Evolutionary conservation across 1,140 invertebrate species (phyloP), one percentile per base, ranked within the genome.

Genomic region (Eriosoma lanigerum): DNA sequence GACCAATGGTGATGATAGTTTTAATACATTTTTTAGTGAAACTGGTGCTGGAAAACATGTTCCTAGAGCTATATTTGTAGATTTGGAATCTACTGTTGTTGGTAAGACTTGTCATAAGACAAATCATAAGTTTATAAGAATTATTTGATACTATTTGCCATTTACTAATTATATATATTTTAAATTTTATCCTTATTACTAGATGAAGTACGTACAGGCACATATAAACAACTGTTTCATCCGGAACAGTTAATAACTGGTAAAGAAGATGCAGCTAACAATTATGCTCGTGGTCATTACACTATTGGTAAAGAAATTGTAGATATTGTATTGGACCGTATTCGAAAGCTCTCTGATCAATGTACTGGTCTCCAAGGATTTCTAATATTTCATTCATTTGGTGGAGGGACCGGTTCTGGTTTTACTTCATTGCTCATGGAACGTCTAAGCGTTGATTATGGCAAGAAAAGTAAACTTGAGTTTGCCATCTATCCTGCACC

Each of bases 1-100:
- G 96, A 88, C 88, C 17, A 87, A 91, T 66, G 90, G 89, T 21
- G 92, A 94, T 84, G 93, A 94, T 85, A 94, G 92, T 26, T 95
- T 95, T 86, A 94, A 94, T 85, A 95, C 94, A 10, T 96, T 96
- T 86, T 96, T 96, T 88, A 93, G 92, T 83, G 94, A 97, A 86
- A 96, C 94, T 58, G 92, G 92, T 26, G 90, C 92, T 62, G 94
- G 93, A 72, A 95, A 95, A 85, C 93, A 95, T 86, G 93, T 96
- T 24, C 93, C 93, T 1, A 83, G 93, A 82, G 93, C 94, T 13
- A 91, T 93, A 15, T 95, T 94, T 85, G 92, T 96, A 4, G 94
- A 96, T 86, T 87, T 96, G 82, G 94, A 96, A 85, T 93, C 94
- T 15, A 95, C 93, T 82, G 93, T 94, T 24, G 93, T 96, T 15